Percentiles rank a stretch among this genome's conserved stretches.
Conservation (phyloP, 2,797 vertebrate genomes). For the Poeciliopsis infans region DNA sequence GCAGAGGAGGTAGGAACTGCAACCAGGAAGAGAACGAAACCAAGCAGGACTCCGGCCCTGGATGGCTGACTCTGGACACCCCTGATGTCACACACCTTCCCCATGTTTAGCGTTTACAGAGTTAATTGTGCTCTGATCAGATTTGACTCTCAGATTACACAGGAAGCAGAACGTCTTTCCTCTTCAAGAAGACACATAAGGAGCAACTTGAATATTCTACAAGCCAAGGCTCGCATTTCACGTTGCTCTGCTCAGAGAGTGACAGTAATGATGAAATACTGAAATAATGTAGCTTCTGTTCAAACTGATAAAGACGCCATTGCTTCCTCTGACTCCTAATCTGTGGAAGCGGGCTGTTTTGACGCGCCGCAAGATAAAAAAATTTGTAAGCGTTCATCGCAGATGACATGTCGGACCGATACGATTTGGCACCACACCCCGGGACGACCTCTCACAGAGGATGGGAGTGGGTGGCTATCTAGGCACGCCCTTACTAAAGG, state of each 20-base stretch:
- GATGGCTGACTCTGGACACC: no score
- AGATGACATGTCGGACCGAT: constrained; percentile 38
- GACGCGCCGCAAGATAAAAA: constrained; percentile 37
- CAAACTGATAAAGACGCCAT: constrained; percentile 59
- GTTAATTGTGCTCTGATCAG: background rate
- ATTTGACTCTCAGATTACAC: constrained; percentile 25
- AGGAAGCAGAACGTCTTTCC: constrained; percentile 31
- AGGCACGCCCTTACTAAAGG: constrained; percentile 43
- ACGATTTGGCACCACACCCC: constrained; percentile 49
- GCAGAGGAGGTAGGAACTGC: no score
- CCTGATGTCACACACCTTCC: background rate
- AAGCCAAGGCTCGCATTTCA: constrained; percentile 42
- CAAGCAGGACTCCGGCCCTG: no score
- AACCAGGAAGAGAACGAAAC: no score
- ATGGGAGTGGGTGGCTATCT: constrained; percentile 52
- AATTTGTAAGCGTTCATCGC: constrained; percentile 55
- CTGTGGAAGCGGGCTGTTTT: constrained; percentile 47
- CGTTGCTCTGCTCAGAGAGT: constrained; percentile 39
- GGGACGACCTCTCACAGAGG: constrained; percentile 41
- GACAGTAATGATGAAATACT: constrained; percentile 63
- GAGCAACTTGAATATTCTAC: constrained; percentile 46
- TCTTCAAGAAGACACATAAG: constrained; percentile 34
- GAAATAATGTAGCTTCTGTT: constrained; percentile 57
- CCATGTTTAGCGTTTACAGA: background rate
- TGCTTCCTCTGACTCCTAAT: constrained; percentile 45